Percentiles rank a stretch among this genome's conserved stretches.
Evolutionary conservation across 2,888 invertebrate genomes (phyloP).

Genomic region (Xestia rhomboidea): DNA sequence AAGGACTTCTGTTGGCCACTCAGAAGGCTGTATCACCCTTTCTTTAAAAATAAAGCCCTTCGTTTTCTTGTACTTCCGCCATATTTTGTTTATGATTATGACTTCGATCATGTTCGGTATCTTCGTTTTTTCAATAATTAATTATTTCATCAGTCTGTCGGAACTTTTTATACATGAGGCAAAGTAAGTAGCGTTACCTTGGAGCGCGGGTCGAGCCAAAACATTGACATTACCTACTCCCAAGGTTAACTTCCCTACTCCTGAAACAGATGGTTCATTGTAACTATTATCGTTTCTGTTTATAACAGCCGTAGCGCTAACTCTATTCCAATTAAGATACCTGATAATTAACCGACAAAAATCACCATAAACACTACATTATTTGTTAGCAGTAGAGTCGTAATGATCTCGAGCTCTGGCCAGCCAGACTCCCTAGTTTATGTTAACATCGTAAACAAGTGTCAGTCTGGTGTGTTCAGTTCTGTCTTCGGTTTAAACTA

Average conservation of each 20-base stretch:
- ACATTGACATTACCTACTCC: conserved; percentile 46
- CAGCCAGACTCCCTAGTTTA: not conserved
- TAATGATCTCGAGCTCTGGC: conserved; percentile 11
- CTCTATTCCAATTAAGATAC: conserved; percentile 1
- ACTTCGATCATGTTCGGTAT: not conserved
- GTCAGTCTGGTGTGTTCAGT: conserved; percentile 10
- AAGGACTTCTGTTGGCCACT: not conserved
- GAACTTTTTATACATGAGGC: conserved; percentile 20
- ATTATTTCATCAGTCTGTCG: conserved; percentile 12
- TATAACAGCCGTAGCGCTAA: conserved; percentile 22
- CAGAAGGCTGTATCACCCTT: conserved; percentile 9
- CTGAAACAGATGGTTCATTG: conserved; percentile 37
- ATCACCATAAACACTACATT: conserved; percentile 9
- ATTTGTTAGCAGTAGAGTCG: conserved; percentile 26
- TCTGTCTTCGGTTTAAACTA: conserved; percentile 61
- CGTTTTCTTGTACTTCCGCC: conserved; percentile 11
- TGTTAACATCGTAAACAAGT: conserved; percentile 25
- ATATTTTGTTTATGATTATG: not conserved
- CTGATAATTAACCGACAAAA: conserved; percentile 17
- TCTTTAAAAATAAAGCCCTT: conserved; percentile 12
- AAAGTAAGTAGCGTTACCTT: conserved; percentile 50
- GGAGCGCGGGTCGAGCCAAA: conserved; percentile 39
- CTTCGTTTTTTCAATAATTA: conserved; percentile 5
- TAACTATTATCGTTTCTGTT: conserved; percentile 2
- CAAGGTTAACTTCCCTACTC: conserved; percentile 44